Evolutionary conservation across 2,888 invertebrate genomes (phyloP).

Genomic region (Lycia hirtaria): DNA sequence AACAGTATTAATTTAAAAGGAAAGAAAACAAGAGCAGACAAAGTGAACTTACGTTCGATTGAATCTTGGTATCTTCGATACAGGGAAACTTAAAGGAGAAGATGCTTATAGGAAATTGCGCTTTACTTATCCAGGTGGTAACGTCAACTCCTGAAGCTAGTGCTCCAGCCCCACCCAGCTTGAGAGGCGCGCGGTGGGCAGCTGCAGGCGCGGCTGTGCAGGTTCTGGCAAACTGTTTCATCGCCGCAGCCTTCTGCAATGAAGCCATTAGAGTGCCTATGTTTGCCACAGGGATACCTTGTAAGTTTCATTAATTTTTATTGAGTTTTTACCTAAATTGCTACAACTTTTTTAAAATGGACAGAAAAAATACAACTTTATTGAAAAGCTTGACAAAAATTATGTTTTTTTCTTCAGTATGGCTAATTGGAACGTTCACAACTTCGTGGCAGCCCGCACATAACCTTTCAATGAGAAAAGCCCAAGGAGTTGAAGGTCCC

Average conservation of each 20-base stretch:
- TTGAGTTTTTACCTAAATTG: no score
- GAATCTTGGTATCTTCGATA: no score
- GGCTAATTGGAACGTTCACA: constrained; percentile 77
- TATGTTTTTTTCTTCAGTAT: constrained; percentile 66
- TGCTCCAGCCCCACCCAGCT: constrained; percentile 66
- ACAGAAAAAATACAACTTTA: no score
- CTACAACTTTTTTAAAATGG: no score
- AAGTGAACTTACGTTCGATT: no score
- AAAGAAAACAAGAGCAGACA: no score
- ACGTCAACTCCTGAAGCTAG: constrained; percentile 77
- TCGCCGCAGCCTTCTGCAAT: constrained; percentile 71
- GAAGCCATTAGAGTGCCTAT: constrained; percentile 65
- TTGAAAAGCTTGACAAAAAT: background rate
- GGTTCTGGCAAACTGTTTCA: constrained; percentile 64
- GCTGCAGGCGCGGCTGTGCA: constrained; percentile 70
- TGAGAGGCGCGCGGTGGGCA: constrained; percentile 71
- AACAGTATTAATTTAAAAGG: no score
- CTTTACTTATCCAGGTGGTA: constrained; percentile 63
- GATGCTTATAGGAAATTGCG: background rate
- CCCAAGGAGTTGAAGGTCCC: constrained; percentile 67
- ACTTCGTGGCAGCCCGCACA: constrained; percentile 85
- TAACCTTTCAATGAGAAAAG: constrained; percentile 65
- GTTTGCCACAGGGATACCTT: constrained; percentile 71
- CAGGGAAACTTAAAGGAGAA: background rate
- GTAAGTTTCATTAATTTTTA: no score